Percentiles rank a stretch among this genome's conserved stretches.
These are phyloP conservation scores for Rhingia campestris DNA, from an alignment of 2,888 invertebrate species.

Conservation along the genomic window DNA sequence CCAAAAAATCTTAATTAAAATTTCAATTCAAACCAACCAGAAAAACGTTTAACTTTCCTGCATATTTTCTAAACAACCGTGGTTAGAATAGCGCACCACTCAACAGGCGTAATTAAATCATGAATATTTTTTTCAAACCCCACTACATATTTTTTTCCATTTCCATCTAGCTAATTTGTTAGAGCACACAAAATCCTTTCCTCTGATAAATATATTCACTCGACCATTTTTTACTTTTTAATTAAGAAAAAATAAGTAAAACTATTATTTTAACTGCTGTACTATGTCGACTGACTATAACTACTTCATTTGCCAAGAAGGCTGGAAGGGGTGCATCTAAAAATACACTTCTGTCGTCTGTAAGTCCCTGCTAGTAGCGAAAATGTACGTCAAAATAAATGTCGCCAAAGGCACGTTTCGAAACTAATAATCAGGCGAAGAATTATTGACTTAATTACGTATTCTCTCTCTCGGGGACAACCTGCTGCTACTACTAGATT, in stretches of 20 bases:
- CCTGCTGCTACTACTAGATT: slow-evolving; percentile 56
- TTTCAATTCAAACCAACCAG: too few species aligned
- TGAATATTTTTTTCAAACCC: slow-evolving; percentile 5
- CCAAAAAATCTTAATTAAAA: too few species aligned
- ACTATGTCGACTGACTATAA: neutral
- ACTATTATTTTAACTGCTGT: neutral
- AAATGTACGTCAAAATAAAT: slow-evolving; percentile 40
- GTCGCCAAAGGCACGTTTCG: slow-evolving; percentile 69
- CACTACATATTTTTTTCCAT: slow-evolving; percentile 5
- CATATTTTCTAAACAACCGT: too few species aligned
- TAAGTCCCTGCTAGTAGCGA: neutral
- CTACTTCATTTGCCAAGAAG: neutral
- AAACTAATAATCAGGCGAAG: slow-evolving; percentile 72
- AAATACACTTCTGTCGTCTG: neutral
- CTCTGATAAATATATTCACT: neutral
- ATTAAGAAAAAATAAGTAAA: neutral
- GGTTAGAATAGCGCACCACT: too few species aligned
- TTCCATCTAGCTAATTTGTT: slow-evolving; percentile 26
- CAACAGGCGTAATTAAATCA: neutral
- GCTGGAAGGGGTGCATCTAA: neutral
- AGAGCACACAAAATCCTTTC: neutral
- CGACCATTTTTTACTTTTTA: slow-evolving; percentile 2
- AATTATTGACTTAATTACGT: slow-evolving; percentile 73
- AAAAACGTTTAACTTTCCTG: too few species aligned
- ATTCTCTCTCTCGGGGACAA: slow-evolving; percentile 63